phyloP scores from a whole-genome alignment of 2,888 invertebrate genomes.

The Pimpla rufipes region DNA sequence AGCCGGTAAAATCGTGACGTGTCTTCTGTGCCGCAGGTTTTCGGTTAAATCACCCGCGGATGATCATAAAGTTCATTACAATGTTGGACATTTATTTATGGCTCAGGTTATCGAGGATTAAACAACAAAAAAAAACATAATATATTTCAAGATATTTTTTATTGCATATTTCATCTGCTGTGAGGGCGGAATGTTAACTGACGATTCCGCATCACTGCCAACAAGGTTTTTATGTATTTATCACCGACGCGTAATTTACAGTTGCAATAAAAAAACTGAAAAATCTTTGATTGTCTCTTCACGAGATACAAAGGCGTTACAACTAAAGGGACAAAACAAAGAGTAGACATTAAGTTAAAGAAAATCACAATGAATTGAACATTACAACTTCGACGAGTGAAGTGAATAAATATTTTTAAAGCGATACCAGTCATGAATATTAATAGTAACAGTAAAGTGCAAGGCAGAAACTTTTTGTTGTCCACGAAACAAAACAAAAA shows the following conservation, averaged over 20 bases:
- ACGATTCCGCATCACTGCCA: background rate
- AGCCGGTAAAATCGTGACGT: no score
- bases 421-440: background rate
- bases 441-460: conserved; percentile 13
- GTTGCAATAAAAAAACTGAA: background rate
- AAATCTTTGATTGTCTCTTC: background rate
- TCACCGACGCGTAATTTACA: background rate
- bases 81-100: no score
- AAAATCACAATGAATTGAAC: conserved; percentile 15
- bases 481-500: background rate
- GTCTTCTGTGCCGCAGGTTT: no score
- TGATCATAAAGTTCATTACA: no score
- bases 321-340: background rate
- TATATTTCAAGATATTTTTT: background rate
- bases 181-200: background rate
- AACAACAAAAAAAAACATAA: background rate
- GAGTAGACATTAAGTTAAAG: background rate
- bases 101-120: background rate
- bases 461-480: background rate
- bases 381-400: background rate
- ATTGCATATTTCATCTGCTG: background rate
- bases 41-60: no score
- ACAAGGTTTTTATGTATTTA: background rate
- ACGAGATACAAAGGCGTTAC: background rate
- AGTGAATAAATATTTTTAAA: background rate